Evolutionary conservation across 2,888 invertebrate species (phyloP).

Genomic region (Magallana nippona): DNA sequence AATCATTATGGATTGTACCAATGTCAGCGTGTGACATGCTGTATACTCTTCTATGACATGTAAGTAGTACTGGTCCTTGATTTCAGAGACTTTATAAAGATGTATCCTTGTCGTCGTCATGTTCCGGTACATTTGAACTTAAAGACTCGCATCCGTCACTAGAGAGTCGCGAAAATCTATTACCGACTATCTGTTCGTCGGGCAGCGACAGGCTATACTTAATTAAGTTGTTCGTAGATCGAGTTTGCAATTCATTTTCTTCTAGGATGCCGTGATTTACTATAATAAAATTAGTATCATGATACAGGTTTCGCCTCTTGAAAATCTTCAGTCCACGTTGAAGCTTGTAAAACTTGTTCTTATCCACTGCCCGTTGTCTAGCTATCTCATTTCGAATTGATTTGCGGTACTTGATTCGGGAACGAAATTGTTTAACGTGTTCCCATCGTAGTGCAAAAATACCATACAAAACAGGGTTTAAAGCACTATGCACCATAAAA

Average conservation of each 20-base stretch:
- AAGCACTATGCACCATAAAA: slow-evolving; percentile 78
- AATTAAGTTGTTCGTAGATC: not conserved
- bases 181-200: not conserved
- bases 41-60: no score
- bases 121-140: not conserved
- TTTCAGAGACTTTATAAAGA: no score
- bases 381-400: slow-evolving; percentile 38
- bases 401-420: slow-evolving; percentile 33
- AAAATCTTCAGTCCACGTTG: slow-evolving; percentile 48
- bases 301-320: slow-evolving; percentile 43
- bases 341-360: slow-evolving; percentile 41
- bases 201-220: not conserved
- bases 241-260: slow-evolving; percentile 44
- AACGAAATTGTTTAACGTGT: slow-evolving; percentile 52
- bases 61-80: no score
- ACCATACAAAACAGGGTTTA: slow-evolving; percentile 81
- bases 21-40: no score
- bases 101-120: no score
- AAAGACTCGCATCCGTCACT: not conserved
- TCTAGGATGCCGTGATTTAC: slow-evolving; percentile 59
- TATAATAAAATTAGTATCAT: slow-evolving; percentile 60
- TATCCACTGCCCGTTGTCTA: slow-evolving; percentile 34
- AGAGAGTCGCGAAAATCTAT: not conserved
- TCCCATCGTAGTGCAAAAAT: slow-evolving; percentile 73
- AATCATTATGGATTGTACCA: no score